phyloP scores from a whole-genome alignment of 1,140 invertebrate genomes.

The Drosophila lacteicornis region DNA sequence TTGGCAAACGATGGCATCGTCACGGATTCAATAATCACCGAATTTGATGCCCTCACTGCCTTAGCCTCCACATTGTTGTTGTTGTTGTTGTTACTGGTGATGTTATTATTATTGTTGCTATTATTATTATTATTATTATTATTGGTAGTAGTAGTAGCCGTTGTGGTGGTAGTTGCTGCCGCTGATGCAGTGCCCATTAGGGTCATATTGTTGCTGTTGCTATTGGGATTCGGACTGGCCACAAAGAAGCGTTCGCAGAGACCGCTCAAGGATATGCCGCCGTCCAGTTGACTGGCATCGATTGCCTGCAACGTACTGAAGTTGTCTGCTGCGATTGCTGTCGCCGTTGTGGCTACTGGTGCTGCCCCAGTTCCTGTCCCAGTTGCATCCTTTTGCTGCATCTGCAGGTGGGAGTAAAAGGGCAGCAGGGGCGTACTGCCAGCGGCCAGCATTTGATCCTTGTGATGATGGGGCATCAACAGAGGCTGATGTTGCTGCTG shows the following conservation, averaged over 20 bases:
- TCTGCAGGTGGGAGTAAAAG: constrained; percentile 61
- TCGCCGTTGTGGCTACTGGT: constrained; percentile 3
- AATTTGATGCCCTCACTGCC: constrained; percentile 27
- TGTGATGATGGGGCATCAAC: constrained; percentile 69
- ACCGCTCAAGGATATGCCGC: constrained; percentile 69
- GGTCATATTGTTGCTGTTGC: constrained; percentile 59
- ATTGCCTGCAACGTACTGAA: constrained; percentile 59
- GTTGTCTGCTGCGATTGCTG: constrained; percentile 36
- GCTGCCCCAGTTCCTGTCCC: background rate
- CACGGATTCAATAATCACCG: constrained; percentile 66
- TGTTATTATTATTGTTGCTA: constrained; percentile 34
- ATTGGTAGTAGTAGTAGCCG: constrained; percentile 27
- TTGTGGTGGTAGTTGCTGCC: constrained; percentile 22
- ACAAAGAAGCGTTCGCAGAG: constrained; percentile 76
- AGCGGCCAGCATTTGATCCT: constrained; percentile 80
- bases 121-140: constrained; percentile 26
- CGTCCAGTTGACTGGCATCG: constrained; percentile 69
- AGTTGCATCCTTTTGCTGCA: constrained; percentile 50
- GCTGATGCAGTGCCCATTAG: constrained; percentile 37
- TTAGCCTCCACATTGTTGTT: constrained; percentile 56
- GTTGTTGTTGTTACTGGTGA: constrained; percentile 36
- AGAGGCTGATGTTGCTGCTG: constrained; percentile 51
- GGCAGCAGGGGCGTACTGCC: constrained; percentile 66
- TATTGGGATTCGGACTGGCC: constrained; percentile 69
- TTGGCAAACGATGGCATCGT: constrained; percentile 74